Percentiles rank a stretch among this genome's conserved stretches.
Evolutionary conservation across 2,888 invertebrate species (phyloP).

Genomic region (Antitype chi): DNA sequence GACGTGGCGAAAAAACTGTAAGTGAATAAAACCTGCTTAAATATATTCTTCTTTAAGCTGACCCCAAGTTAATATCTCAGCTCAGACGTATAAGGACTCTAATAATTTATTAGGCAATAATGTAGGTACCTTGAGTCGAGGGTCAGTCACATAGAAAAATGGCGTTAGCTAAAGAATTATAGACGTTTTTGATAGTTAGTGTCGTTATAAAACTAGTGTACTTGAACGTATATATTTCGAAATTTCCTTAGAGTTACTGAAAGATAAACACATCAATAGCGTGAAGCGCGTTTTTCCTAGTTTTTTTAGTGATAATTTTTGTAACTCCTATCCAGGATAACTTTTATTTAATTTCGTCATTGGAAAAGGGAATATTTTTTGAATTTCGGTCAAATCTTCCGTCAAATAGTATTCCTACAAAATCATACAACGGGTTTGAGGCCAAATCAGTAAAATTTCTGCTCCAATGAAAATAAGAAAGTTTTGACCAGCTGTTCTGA

Average conservation of each 20-base stretch:
- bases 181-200: not conserved
- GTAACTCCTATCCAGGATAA: no score
- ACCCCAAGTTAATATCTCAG: not conserved
- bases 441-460: no score
- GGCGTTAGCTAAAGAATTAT: constrained; percentile 11
- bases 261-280: not conserved
- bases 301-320: no score
- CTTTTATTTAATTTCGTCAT: no score
- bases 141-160: not conserved
- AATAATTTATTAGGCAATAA: not conserved
- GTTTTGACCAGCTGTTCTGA: not conserved
- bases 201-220: not conserved
- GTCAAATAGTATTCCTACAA: no score
- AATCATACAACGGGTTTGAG: no score
- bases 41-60: constrained; percentile 1
- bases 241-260: not conserved
- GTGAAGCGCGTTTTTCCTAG: no score
- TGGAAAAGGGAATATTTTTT: no score
- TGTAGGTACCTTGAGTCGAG: constrained; percentile 25
- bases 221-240: not conserved
- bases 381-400: no score
- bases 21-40: not conserved
- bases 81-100: not conserved
- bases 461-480: not conserved
- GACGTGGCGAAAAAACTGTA: not conserved